Base-by-base conservation (phyloP, 92 coral and sea anemone genomes). In the Porites cylindrica region DNA sequence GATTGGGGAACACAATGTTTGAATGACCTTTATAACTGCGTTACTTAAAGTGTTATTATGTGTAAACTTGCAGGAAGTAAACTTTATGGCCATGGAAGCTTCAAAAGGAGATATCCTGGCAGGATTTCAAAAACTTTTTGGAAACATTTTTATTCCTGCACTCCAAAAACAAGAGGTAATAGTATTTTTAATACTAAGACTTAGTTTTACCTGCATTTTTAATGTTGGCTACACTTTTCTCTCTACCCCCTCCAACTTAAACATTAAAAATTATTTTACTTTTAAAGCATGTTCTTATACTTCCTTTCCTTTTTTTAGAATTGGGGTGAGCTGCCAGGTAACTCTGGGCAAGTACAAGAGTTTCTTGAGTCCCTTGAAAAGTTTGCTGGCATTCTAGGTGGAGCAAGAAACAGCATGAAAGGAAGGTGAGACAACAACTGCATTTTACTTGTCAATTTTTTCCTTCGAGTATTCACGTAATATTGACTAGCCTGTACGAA, bases 241-340 rank as follows among this genome's bases (percentile, higher is more conserved):
- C 16, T 24, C 3, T 70, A 62, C 61, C 11, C 32, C 32, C 32
- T 29, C 32, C 3, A 29, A 29, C 32, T 29, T 2, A 29, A 2
- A 29, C 2, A 2, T 29, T 29, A 29, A 29, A 29, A 29, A 29
- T 29, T 29, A 29, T 29, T 29, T 29, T 29, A 47, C 23, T 24
- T 8, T 23, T 0, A 59, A 11, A 16, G 10, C 6, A 19, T 24
- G 6, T 16, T n/a, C n/a, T 3, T 18, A 29, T 29, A 8, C 21
- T 77, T 4, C 6, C 18, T 14, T 67, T 79, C 20, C 51, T 52
- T 43, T 53, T 43, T 62, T 2, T 77, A 97, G 99, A 92, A 94
- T 68, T 97, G 99, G 99, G 99, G 99, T 58, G 96, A 96, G 78
- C 91, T 97, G 70, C 96, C 98, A 61, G 92, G 88, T 67, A 95